Evolutionary conservation across 2,888 invertebrate species (phyloP).

Genomic region (Choristoneura rosaceana): DNA sequence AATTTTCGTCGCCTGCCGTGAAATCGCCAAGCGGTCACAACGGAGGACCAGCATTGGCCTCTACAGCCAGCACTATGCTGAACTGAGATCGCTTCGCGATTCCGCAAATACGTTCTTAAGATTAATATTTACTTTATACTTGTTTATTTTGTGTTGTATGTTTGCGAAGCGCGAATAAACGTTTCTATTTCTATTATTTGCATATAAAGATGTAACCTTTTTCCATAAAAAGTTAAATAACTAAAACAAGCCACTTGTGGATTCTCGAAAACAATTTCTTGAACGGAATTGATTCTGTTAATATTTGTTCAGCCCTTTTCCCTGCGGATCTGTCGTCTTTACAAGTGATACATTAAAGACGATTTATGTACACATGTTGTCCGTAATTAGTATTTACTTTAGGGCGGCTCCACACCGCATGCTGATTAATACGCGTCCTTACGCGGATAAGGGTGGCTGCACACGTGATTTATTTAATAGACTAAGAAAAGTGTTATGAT

Average conservation of each 20-base stretch:
- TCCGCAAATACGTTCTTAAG: too few relatives aligned
- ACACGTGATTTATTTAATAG: constrained; percentile 39
- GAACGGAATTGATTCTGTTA: constrained; percentile 15
- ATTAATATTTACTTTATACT: too few relatives aligned
- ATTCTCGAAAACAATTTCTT: neutral
- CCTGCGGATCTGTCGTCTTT: constrained; percentile 42
- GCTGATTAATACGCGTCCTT: constrained; percentile 69
- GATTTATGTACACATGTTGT: constrained; percentile 78
- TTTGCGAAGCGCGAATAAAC: too few relatives aligned
- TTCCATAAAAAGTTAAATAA: neutral
- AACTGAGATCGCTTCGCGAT: too few relatives aligned
- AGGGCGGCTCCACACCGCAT: constrained; percentile 69
- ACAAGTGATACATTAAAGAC: constrained; percentile 69
- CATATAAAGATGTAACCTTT: too few relatives aligned
- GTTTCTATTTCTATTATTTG: too few relatives aligned
- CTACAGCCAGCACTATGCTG: too few relatives aligned
- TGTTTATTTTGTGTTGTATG: too few relatives aligned
- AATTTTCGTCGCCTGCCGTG: too few relatives aligned
- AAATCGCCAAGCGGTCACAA: too few relatives aligned
- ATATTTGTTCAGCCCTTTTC: constrained; percentile 19
- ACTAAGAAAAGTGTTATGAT: neutral
- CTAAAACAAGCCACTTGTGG: neutral
- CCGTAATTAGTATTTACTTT: constrained; percentile 72
- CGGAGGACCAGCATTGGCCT: too few relatives aligned
- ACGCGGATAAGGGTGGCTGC: constrained; percentile 37